phyloP scores from a whole-genome alignment of 2,113 vertebrate genomes.

The Sminthopsis crassicaudata region DNA sequence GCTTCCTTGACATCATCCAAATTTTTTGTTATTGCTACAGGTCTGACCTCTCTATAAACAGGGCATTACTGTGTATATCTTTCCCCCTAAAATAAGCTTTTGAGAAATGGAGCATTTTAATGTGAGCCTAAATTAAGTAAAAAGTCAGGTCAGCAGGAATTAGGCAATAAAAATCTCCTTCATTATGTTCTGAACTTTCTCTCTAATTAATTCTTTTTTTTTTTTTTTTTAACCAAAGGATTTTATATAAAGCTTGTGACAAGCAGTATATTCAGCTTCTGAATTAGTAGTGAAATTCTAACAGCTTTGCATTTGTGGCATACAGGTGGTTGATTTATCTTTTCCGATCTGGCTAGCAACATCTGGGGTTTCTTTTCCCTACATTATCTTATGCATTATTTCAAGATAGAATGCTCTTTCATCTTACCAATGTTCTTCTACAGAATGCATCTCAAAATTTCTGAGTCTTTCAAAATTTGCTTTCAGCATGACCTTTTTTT shows the following conservation, averaged over 20 bases:
- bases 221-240: constrained; percentile 43
- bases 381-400: constrained; percentile 35
- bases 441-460: constrained; percentile 39
- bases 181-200: constrained; percentile 68
- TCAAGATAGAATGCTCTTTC: constrained; percentile 17
- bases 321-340: constrained; percentile 65
- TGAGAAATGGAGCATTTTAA: constrained; percentile 64
- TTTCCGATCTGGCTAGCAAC: constrained; percentile 57
- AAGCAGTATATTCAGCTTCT: constrained; percentile 54
- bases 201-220: constrained; percentile 70
- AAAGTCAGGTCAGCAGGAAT: constrained; percentile 74
- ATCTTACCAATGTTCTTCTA: constrained; percentile 37
- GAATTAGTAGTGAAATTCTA: constrained; percentile 48
- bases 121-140: constrained; percentile 65
- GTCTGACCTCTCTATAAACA: constrained; percentile 57
- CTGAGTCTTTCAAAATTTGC: constrained; percentile 43
- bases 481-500: constrained; percentile 51
- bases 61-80: constrained; percentile 30
- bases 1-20: constrained; percentile 51
- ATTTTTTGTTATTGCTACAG: neutral
- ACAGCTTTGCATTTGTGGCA: constrained; percentile 51
- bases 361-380: constrained; percentile 53
- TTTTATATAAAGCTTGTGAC: constrained; percentile 71
- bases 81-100: constrained; percentile 49
- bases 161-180: constrained; percentile 75